Base-by-base conservation (phyloP, 2,113 vertebrate genomes). In the Chrysochloris asiatica region DNA sequence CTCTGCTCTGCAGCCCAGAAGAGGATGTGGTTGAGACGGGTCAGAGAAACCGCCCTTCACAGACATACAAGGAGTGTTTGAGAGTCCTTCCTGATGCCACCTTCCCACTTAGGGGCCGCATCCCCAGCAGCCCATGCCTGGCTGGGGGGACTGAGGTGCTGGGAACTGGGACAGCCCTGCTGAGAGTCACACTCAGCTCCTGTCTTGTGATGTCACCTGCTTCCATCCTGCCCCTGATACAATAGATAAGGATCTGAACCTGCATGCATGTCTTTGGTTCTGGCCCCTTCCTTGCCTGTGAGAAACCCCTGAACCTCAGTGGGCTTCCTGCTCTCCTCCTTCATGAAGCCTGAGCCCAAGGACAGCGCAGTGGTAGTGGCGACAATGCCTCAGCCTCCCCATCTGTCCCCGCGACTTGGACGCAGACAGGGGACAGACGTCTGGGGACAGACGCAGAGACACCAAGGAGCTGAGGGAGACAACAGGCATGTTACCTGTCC, bases 401-500 rank as follows among this genome's bases (percentile, higher is more conserved):
- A 0, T n/a, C 87, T 43, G n/a, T 61, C 67, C 56, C 0, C 1
- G 81, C 59, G 33, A 71, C 12, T 0, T 3, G 28, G 89, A 54
- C 2, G 19, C 30, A 47, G 79, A 94, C 7, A 45, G 2, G 33
- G 21, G 48, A 88, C 4, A 36, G 56, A 78, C 3, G 89, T 90
- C 86, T 52, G 56, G 86, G 86, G 56, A n/a, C 48, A 47, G 89
- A 69, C 0, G 69, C 36, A 30, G 73, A 79, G 76, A 88, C 91
- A 38, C 26, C 69, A 16, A 67, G 65, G 89, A 8, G 45, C 85
- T 16, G 0, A 43, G 61, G 72, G 79, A 72, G 83, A 93, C 97
- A 95, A 97, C 87, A 97, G 97, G 89, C 93, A 95, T 96, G 85
- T 98, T 98, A 98, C 98, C 98, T 98, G 98, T 98, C 98, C 98